These are phyloP conservation scores for Chrysolina oricalcia DNA, from an alignment of 2,888 invertebrate genomes.

Conservation along the genomic window DNA sequence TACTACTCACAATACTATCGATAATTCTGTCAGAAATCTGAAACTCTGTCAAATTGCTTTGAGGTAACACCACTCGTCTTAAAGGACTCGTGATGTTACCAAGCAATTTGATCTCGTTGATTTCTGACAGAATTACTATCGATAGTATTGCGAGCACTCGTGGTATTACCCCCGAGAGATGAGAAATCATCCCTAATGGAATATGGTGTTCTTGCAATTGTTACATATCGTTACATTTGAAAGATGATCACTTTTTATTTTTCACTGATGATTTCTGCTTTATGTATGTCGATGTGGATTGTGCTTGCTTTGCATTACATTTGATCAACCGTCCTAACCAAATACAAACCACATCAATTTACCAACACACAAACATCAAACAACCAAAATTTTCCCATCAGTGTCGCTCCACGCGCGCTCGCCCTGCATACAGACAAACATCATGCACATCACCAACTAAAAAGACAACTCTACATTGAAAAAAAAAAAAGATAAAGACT, in stretches of 20 bases:
- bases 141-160: too few relatives aligned
- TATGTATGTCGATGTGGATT: constrained; percentile 35
- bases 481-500: constrained; percentile 58
- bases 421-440: constrained; percentile 72
- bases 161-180: too few relatives aligned
- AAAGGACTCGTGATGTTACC: too few relatives aligned
- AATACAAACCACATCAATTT: constrained; percentile 41
- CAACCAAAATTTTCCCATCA: constrained; percentile 44
- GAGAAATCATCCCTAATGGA: too few relatives aligned
- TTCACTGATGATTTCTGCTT: neutral
- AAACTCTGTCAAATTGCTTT: too few relatives aligned
- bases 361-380: constrained; percentile 48
- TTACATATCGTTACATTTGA: too few relatives aligned
- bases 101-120: too few relatives aligned
- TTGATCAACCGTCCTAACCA: constrained; percentile 27
- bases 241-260: neutral
- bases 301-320: constrained; percentile 26
- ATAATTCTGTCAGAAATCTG: too few relatives aligned
- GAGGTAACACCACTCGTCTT: too few relatives aligned
- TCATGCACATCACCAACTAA: constrained; percentile 72
- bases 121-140: too few relatives aligned
- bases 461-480: constrained; percentile 55
- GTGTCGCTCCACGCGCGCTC: constrained; percentile 60
- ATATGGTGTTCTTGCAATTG: too few relatives aligned
- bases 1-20: too few relatives aligned